phyloP scores from a whole-genome alignment of 2,888 invertebrate genomes.

The Drosophila diplacantha region DNA sequence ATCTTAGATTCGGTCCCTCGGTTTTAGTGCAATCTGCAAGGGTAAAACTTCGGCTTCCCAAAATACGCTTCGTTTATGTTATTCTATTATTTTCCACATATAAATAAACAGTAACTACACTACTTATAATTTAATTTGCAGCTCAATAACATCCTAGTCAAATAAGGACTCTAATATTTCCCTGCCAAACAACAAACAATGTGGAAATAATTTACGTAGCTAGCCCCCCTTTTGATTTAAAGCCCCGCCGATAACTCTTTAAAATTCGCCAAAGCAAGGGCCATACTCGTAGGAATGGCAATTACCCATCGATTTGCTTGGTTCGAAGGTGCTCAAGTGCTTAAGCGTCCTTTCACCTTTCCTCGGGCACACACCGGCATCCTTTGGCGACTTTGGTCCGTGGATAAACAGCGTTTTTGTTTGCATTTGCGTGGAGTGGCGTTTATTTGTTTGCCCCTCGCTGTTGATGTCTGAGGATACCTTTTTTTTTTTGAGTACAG shows the following conservation, averaged over 20 bases:
- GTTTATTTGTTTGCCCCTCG: constrained; percentile 23
- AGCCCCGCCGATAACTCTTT: constrained; percentile 5
- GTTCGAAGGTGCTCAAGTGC: constrained; percentile 21
- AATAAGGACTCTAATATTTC: not conserved
- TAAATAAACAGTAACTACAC: accelerated
- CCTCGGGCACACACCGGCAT: constrained; percentile 10
- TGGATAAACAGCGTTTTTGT: constrained; percentile 43
- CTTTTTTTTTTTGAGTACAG: not conserved
- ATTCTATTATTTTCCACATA: not conserved
- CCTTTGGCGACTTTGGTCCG: constrained; percentile 20
- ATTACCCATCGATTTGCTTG: constrained; percentile 43
- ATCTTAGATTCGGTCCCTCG: not conserved
- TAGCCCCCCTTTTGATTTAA: constrained; percentile 3
- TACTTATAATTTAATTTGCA: not conserved
- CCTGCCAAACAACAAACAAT: not conserved
- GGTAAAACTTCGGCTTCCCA: not conserved
- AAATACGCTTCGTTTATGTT: not conserved
- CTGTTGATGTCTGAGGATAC: constrained; percentile 29
- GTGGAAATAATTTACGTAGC: not conserved
- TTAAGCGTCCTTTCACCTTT: constrained; percentile 59
- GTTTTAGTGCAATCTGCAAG: not conserved
- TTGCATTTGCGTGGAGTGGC: constrained; percentile 41
- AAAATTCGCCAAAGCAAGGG: constrained; percentile 6
- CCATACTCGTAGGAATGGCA: constrained; percentile 10
- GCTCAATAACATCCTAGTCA: not conserved